phyloP scores from a whole-genome alignment of 2,888 invertebrate genomes.

The Leptinotarsa haldemani region DNA sequence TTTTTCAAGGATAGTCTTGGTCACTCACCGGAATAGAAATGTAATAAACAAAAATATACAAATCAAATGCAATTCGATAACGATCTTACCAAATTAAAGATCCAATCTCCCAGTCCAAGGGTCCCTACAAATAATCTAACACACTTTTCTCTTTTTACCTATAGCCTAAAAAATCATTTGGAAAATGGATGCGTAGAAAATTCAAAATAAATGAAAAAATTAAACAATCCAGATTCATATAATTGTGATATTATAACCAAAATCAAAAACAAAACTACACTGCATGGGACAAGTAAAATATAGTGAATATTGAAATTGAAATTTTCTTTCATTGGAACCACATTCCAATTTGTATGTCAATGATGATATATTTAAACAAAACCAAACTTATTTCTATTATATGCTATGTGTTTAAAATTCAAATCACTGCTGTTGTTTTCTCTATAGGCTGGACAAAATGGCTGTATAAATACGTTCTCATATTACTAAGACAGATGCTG shows the following conservation, averaged over 20 bases:
- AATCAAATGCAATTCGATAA: constrained; percentile 30
- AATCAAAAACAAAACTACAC: constrained; percentile 19
- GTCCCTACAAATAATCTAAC: constrained; percentile 51
- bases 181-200: constrained; percentile 14
- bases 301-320: constrained; percentile 39
- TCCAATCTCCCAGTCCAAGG: constrained; percentile 47
- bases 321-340: constrained; percentile 36
- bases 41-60: constrained; percentile 40
- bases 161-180: constrained; percentile 46
- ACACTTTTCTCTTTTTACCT: constrained; percentile 41
- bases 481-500: constrained; percentile 48
- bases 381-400: constrained; percentile 47
- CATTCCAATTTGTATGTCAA: constrained; percentile 37
- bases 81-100: constrained; percentile 47
- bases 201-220: constrained; percentile 33
- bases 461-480: constrained; percentile 45
- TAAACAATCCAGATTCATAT: constrained; percentile 42
- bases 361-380: constrained; percentile 36
- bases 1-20: constrained; percentile 38
- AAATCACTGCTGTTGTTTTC: constrained; percentile 30
- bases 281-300: constrained; percentile 30
- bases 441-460: constrained; percentile 37
- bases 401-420: constrained; percentile 25
- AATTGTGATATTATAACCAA: constrained; percentile 22
- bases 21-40: constrained; percentile 31